Evolutionary conservation across 2,797 vertebrate genomes (phyloP).

Genomic region (Enteromius thamalakanensis): DNA sequence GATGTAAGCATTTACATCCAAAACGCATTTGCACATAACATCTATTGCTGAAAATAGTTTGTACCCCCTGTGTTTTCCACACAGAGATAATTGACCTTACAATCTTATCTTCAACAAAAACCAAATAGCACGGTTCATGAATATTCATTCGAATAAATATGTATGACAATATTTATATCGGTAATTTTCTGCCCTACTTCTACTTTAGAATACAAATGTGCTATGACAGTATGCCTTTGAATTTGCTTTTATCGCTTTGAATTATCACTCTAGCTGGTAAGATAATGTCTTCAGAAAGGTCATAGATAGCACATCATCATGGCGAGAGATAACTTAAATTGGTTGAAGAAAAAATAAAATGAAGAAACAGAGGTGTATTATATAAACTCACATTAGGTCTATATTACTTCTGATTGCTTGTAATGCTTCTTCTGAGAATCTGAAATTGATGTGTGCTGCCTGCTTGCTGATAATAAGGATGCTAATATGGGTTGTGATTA

Average conservation of each 20-base stretch:
- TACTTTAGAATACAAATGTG: slow-evolving; percentile 45
- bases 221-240: slow-evolving; percentile 7
- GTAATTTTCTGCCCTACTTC: slow-evolving; percentile 48
- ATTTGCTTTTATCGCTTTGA: slow-evolving; percentile 15
- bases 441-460: slow-evolving; percentile 21
- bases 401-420: slow-evolving; percentile 23
- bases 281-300: slow-evolving; percentile 34
- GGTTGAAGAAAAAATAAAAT: background rate
- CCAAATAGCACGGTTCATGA: slow-evolving; percentile 42
- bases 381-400: slow-evolving; percentile 31
- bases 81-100: slow-evolving; percentile 29
- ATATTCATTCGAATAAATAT: slow-evolving; percentile 57
- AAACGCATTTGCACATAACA: background rate
- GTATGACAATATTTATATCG: slow-evolving; percentile 42
- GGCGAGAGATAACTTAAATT: background rate
- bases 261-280: slow-evolving; percentile 25
- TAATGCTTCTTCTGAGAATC: slow-evolving; percentile 17
- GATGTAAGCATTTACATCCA: slow-evolving; percentile 71
- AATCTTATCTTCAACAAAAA: slow-evolving; percentile 43
- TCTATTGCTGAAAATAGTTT: slow-evolving; percentile 14
- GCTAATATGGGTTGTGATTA: slow-evolving; percentile 34
- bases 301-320: slow-evolving; percentile 18
- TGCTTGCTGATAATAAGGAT: slow-evolving; percentile 35
- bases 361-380: background rate
- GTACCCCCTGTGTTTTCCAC: slow-evolving; percentile 25